Conservation (phyloP, 2,113 vertebrate genomes). For the Triplophysa rosa region DNA sequence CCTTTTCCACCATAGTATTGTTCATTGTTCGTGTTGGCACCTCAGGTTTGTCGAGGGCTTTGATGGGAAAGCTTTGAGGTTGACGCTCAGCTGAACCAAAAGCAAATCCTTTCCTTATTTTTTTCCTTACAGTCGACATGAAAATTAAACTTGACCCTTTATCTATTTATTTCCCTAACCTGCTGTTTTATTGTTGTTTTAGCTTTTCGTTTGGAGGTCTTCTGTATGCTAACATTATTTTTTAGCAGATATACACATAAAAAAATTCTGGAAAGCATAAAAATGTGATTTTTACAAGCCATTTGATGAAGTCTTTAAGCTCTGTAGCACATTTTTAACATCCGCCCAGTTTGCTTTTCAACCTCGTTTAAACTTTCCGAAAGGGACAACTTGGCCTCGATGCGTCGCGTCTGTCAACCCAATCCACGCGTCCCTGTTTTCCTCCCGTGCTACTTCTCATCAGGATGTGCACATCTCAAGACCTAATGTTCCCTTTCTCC, state of each 20-base stretch:
- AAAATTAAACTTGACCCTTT: background rate
- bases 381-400: background rate
- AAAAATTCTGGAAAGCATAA: no score
- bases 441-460: background rate
- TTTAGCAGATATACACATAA: no score
- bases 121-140: background rate
- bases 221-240: no score
- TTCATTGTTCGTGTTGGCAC: slow-evolving; percentile 50
- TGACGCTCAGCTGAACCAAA: slow-evolving; percentile 21
- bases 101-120: slow-evolving; percentile 26
- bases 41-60: slow-evolving; percentile 41
- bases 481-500: slow-evolving; percentile 35
- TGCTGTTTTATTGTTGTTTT: no score
- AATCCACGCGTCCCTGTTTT: background rate
- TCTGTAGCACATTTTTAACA: background rate
- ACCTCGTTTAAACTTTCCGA: background rate
- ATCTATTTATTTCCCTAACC: no score
- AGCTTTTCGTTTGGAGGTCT: no score
- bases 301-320: no score
- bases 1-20: slow-evolving; percentile 34
- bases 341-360: background rate
- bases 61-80: slow-evolving; percentile 30
- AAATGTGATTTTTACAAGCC: no score
- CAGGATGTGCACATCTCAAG: background rate
- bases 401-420: background rate